Evolutionary conservation across 2,888 invertebrate species (phyloP).

Genomic region (Itoplectis maculator): DNA sequence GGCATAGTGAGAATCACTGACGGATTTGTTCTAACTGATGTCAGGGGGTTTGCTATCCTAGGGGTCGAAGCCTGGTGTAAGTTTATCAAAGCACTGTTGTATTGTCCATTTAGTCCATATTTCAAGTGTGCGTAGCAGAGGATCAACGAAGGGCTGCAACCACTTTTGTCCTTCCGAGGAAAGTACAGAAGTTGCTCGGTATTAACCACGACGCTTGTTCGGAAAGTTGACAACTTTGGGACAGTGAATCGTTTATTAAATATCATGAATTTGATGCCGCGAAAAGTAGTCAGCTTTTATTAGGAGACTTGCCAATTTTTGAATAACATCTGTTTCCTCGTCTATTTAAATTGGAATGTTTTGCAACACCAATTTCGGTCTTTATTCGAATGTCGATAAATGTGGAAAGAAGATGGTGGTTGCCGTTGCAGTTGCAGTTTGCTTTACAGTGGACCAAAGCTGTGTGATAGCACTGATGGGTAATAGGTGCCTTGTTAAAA

Average conservation of each 20-base stretch:
- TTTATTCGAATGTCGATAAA: not conserved
- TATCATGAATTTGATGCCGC: conserved; percentile 3
- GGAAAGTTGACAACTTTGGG: not conserved
- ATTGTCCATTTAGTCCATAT: not conserved
- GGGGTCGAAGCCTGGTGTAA: not conserved
- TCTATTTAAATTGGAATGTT: not conserved
- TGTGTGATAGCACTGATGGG: no score
- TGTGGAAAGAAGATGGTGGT: no score
- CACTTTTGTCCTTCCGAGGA: not conserved
- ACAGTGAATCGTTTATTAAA: not conserved
- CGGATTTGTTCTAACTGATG: not conserved
- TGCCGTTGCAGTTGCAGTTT: no score
- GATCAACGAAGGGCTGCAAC: not conserved
- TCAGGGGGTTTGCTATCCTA: not conserved
- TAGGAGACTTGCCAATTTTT: not conserved
- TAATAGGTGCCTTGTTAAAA: no score
- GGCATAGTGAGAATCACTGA: not conserved
- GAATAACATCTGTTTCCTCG: not conserved
- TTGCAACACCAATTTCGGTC: not conserved
- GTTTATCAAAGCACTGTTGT: not conserved
- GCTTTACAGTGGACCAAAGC: no score
- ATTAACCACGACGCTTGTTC: not conserved
- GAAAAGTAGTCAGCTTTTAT: not conserved
- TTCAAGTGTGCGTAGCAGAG: not conserved
- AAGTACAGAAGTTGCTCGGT: conserved; percentile 5